phyloP scores from a whole-genome alignment of 2,888 invertebrate genomes.

The Seira sanloemensis region DNA sequence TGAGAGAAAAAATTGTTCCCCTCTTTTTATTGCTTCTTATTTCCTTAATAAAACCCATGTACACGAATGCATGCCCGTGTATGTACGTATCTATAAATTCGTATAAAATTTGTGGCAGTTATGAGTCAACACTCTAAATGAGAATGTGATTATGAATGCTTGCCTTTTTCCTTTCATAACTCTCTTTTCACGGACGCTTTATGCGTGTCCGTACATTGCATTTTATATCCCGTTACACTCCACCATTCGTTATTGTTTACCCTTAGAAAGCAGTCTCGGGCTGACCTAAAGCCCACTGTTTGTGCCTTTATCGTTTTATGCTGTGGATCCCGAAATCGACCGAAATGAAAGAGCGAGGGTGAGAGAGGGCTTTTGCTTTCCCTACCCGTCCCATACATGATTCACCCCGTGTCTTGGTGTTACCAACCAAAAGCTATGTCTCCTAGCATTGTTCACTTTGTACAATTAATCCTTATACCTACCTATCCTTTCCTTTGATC shows the following conservation, averaged over 20 bases:
- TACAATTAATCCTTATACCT: background rate
- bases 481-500: background rate
- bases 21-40: background rate
- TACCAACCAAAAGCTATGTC: background rate
- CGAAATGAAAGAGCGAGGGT: background rate
- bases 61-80: too few relatives aligned
- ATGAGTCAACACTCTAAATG: conserved; percentile 28
- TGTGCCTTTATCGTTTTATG: background rate
- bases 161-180: background rate
- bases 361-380: background rate
- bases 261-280: background rate
- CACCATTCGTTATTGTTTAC: background rate
- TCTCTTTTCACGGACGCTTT: too few relatives aligned
- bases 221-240: conserved; percentile 6
- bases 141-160: conserved; percentile 23
- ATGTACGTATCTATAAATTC: background rate
- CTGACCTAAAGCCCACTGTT: background rate
- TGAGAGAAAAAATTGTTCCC: background rate
- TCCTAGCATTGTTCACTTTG: background rate
- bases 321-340: background rate
- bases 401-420: too few relatives aligned
- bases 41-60: background rate
- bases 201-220: too few relatives aligned
- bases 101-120: background rate
- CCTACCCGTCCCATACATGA: background rate